These are phyloP conservation scores for Arion vulgaris DNA, from an alignment of 1,140 invertebrate genomes.

Conservation along the genomic window DNA sequence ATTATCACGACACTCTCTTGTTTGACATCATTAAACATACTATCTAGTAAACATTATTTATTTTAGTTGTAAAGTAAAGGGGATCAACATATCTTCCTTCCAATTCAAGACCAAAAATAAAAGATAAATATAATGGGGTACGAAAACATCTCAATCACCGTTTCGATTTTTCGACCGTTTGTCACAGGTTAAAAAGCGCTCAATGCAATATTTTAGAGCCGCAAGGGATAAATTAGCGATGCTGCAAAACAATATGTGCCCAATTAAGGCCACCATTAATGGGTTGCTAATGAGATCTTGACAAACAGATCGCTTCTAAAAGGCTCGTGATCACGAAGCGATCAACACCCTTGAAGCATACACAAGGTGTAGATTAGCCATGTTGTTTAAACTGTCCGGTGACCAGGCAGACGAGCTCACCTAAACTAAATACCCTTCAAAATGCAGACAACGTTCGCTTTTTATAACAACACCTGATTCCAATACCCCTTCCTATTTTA, in stretches of 20 bases:
- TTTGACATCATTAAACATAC: too few relatives aligned
- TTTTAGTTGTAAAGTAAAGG: too few relatives aligned
- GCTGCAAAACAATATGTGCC: not conserved
- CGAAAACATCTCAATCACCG: not conserved
- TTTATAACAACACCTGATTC: not conserved
- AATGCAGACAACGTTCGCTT: not conserved
- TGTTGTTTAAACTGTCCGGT: constrained; percentile 9
- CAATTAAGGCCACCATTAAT: constrained; percentile 3
- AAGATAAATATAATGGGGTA: too few relatives aligned
- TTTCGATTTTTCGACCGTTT: constrained; percentile 9
- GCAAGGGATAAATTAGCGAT: not conserved
- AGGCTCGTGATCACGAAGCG: constrained; percentile 1
- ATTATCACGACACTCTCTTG: too few relatives aligned
- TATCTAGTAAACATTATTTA: too few relatives aligned
- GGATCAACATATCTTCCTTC: too few relatives aligned
- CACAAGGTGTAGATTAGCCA: not conserved
- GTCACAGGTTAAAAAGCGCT: constrained; percentile 5
- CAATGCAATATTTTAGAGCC: not conserved
- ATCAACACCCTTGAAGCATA: not conserved
- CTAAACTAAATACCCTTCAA: not conserved
- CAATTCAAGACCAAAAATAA: too few relatives aligned
- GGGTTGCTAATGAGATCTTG: constrained; percentile 7
- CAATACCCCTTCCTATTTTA: not conserved
- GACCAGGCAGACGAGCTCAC: not conserved
- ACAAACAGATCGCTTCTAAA: constrained; percentile 9